These are phyloP conservation scores for Nasua narica DNA, from an alignment of 2,797 vertebrate species.

Conservation along the genomic window DNA sequence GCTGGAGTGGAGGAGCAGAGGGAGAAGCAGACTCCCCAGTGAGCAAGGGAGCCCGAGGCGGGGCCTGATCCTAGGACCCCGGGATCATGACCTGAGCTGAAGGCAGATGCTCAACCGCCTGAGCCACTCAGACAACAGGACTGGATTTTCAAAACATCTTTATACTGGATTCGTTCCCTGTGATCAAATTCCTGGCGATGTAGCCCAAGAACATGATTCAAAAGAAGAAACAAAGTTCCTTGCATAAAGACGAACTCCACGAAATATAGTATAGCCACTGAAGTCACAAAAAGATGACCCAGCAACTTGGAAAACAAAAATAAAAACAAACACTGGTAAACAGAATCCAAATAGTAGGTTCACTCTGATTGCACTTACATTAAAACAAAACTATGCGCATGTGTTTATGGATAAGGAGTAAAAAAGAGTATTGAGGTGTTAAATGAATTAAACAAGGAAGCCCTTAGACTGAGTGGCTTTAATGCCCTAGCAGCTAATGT, in stretches of 20 bases:
- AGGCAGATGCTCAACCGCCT: neutral
- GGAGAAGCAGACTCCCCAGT: neutral
- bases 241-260: neutral
- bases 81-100: neutral
- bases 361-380: neutral
- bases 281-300: neutral
- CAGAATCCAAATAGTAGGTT: neutral
- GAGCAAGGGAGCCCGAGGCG: neutral
- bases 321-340: neutral
- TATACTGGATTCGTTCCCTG: neutral
- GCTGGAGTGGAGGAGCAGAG: neutral
- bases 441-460: neutral
- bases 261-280: neutral
- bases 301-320: neutral
- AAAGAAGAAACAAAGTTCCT: neutral
- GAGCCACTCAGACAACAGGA: neutral
- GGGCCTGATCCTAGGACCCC: neutral
- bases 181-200: neutral
- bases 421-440: neutral
- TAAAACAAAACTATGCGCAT: neutral
- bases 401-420: neutral
- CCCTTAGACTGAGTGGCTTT: neutral
- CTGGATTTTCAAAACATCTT: neutral
- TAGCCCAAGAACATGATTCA: neutral
- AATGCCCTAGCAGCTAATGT: neutral